These are phyloP conservation scores for Sebastiscus tertius DNA, from an alignment of 2,797 vertebrate genomes.

Conservation along the genomic window DNA sequence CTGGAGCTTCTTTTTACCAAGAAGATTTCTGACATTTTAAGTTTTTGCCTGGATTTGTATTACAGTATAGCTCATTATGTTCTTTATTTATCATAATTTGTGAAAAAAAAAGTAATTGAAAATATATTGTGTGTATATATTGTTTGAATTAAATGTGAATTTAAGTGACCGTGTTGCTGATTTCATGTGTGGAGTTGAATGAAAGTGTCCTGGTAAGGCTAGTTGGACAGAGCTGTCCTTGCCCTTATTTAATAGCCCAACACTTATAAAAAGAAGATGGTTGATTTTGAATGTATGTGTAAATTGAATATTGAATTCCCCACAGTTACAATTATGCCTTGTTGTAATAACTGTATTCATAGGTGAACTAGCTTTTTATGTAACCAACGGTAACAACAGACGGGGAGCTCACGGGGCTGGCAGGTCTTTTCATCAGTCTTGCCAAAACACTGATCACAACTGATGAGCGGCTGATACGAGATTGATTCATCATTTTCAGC, in stretches of 20 bases:
- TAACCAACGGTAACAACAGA: constrained; percentile 39
- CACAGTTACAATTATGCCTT: neutral
- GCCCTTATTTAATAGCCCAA: neutral
- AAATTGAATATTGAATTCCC: neutral
- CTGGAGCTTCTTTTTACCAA: constrained; percentile 21
- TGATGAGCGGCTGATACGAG: constrained; percentile 37
- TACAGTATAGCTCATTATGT: neutral
- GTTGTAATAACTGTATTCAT: constrained; percentile 1
- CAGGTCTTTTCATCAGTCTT: constrained; percentile 46
- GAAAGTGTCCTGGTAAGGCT: neutral
- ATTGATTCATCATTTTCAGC: constrained; percentile 48
- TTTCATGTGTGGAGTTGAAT: constrained; percentile 17
- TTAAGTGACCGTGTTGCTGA: neutral
- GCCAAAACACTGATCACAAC: constrained; percentile 59
- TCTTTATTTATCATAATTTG: constrained; percentile 3
- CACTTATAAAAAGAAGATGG: constrained; percentile 8
- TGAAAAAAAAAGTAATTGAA: neutral
- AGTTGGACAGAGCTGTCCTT: constrained; percentile 2
- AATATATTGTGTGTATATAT: neutral
- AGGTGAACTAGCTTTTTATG: neutral
- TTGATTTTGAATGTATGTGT: constrained; percentile 22
- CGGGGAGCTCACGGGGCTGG: constrained; percentile 39
- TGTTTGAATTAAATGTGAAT: constrained; percentile 19
- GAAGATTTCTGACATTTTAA: constrained; percentile 18
- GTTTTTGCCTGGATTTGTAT: constrained; percentile 2